Evolutionary conservation across 2,888 invertebrate genomes (phyloP), one percentile per base, ranked within the genome.

Genomic region (Troides aeacus): DNA sequence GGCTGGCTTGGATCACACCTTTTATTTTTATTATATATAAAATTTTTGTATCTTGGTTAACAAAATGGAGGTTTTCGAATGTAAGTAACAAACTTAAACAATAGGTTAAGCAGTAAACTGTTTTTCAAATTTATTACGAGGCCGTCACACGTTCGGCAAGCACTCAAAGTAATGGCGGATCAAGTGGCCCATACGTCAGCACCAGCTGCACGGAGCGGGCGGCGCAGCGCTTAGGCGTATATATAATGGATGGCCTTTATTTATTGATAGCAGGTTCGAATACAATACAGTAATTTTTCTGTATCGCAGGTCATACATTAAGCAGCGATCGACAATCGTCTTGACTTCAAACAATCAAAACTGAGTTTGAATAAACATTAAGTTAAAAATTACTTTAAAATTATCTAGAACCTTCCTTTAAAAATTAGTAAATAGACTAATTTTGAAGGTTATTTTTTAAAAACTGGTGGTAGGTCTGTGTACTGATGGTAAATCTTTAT

Each of bases 131-230:
- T 62, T 67, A 68, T 63, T 68, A 68, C n/a, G 18, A 68, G 50
- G 6, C 59, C 64, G 53, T 50, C 64, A 30, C 62, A 63, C 63
- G 68, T 64, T 59, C 68, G 59, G 63, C 50, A 59, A 64, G 68
- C 67, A 59, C 63, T 68, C 63, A 59, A 23, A 36, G 63, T 68
- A 68, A 68, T 68, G 59, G 58, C 59, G 53, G 68, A 68, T 68
- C 68, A 68, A 68, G 68, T 63, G 62, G 46, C 58, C 63, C 68
- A 68, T 63, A 68, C 58, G 68, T 68, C 68, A 68, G 68, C 62
- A 59, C 63, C 63, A 58, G 63, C 57, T 63, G 63, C 63, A 21
- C 30, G 21, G 30, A 57, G 57, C 57, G 56, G n/a, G 64, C 21
- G 21, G 58, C 46, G 30, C 68, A 12, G 30, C 63, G 68, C 56